Conservation (phyloP, 2,888 invertebrate genomes). For the Eumacrocentrus americanus region DNA sequence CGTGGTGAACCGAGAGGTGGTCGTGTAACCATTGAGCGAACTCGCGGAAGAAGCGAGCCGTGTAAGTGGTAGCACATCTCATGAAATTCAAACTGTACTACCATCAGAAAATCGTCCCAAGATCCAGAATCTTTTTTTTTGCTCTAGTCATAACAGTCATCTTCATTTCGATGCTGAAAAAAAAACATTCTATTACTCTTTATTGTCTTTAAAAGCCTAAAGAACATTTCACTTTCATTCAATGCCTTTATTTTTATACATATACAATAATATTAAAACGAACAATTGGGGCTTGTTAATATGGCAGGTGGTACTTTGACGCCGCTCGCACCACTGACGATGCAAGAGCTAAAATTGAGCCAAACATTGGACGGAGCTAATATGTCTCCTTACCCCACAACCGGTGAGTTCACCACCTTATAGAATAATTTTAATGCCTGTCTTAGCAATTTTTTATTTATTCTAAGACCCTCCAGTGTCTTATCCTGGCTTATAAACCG, state of each 20-base stretch:
- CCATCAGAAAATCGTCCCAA: neutral
- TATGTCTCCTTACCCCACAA: slow-evolving; percentile 71
- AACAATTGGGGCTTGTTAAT: no score
- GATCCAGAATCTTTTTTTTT: neutral
- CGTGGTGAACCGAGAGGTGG: slow-evolving; percentile 28
- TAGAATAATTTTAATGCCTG: slow-evolving; percentile 10
- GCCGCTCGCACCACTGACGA: slow-evolving; percentile 75
- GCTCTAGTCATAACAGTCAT: neutral
- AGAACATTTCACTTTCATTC: slow-evolving; percentile 43
- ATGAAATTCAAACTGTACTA: slow-evolving; percentile 52
- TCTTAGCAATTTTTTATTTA: no score
- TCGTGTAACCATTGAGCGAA: slow-evolving; percentile 26
- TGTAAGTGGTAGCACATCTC: slow-evolving; percentile 55
- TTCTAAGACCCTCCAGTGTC: no score
- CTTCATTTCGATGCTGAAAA: no score
- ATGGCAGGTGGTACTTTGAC: slow-evolving; percentile 71
- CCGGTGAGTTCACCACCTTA: slow-evolving; percentile 65
- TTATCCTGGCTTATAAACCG: no score
- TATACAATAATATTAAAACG: no score
- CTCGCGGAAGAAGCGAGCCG: slow-evolving; percentile 46
- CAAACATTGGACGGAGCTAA: slow-evolving; percentile 70
- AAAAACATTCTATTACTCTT: no score
- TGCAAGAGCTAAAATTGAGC: slow-evolving; percentile 78
- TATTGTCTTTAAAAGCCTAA: no score
- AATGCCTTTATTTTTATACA: no score